Conservation (phyloP, 2,797 vertebrate species). For the Melanogrammus aeglefinus region DNA sequence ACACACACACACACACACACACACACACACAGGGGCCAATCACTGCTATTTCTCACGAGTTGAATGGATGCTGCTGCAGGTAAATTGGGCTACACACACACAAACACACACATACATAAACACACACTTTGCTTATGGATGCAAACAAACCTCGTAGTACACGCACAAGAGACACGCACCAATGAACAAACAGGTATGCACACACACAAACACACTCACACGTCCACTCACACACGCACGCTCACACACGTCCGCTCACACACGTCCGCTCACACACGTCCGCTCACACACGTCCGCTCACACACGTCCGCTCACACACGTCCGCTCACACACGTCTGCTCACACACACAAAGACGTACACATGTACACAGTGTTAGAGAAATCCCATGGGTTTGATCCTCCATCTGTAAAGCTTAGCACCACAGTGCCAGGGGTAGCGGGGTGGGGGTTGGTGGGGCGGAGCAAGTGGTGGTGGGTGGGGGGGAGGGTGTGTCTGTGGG, state of each 20-base stretch:
- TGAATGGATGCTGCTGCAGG: slow-evolving; percentile 51
- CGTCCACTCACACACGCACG: not conserved
- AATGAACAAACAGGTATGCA: not conserved
- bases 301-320: not conserved
- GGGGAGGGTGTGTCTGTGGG: too few species aligned
- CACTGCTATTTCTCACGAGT: slow-evolving; percentile 39
- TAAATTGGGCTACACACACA: slow-evolving; percentile 13
- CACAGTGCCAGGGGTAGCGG: not conserved
- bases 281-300: not conserved
- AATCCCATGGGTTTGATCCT: not conserved
- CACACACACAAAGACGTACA: slow-evolving; percentile 4
- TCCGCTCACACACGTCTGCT: not conserved
- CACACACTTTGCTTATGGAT: not conserved
- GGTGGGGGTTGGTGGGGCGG: too few species aligned
- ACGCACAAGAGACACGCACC: slow-evolving; percentile 19
- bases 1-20: too few species aligned
- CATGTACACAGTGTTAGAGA: not conserved
- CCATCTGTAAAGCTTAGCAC: not conserved
- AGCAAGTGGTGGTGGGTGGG: too few species aligned
- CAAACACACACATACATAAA: slow-evolving; percentile 1
- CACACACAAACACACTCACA: slow-evolving; percentile 3
- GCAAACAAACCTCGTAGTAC: not conserved
- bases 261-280: slow-evolving; percentile 3
- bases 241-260: not conserved
- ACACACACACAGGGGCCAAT: slow-evolving; percentile 44